Conservation (phyloP, 2,888 invertebrate species). For the Glomeris marginata region DNA sequence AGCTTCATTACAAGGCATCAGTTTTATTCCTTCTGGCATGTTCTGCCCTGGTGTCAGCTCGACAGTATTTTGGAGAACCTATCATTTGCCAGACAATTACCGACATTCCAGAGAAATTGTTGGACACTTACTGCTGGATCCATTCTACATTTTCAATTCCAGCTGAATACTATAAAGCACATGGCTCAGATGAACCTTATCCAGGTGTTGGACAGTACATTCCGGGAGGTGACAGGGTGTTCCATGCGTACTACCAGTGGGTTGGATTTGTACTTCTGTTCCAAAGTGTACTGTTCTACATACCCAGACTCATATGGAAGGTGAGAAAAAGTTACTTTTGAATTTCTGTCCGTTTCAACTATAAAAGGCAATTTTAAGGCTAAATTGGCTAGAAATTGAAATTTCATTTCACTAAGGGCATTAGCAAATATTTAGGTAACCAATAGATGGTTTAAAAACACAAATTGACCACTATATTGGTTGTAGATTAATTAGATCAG, state of each 20-base stretch:
- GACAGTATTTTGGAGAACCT: slow-evolving; percentile 93
- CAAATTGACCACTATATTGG: too few relatives aligned
- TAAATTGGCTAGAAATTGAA: too few relatives aligned
- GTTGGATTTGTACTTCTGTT: slow-evolving; percentile 19
- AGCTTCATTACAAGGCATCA: slow-evolving; percentile 84
- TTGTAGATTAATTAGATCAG: too few relatives aligned
- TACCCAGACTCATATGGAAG: slow-evolving; percentile 21
- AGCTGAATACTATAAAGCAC: slow-evolving; percentile 20
- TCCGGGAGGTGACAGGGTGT: slow-evolving; percentile 14
- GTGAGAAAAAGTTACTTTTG: slow-evolving; percentile 13
- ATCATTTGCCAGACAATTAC: slow-evolving; percentile 64
- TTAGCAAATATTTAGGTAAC: too few relatives aligned
- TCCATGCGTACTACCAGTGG: slow-evolving; percentile 22
- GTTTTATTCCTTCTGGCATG: slow-evolving; percentile 80
- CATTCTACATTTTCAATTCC: slow-evolving; percentile 28
- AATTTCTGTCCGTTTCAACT: too few relatives aligned
- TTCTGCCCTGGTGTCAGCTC: slow-evolving; percentile 78
- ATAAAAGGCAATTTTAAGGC: too few relatives aligned
- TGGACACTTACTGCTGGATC: slow-evolving; percentile 52
- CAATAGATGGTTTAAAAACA: too few relatives aligned
- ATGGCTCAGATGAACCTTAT: slow-evolving; percentile 14
- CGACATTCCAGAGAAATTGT: slow-evolving; percentile 14
- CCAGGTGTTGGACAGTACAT: slow-evolving; percentile 48
- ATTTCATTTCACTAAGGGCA: too few relatives aligned
- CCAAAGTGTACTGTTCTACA: slow-evolving; percentile 20